A percentile compares a stretch with the other conserved stretches of the same genome.
These are phyloP conservation scores for Pemphigus obesinymphae DNA, from an alignment of 1,140 invertebrate genomes.

Conservation along the genomic window DNA sequence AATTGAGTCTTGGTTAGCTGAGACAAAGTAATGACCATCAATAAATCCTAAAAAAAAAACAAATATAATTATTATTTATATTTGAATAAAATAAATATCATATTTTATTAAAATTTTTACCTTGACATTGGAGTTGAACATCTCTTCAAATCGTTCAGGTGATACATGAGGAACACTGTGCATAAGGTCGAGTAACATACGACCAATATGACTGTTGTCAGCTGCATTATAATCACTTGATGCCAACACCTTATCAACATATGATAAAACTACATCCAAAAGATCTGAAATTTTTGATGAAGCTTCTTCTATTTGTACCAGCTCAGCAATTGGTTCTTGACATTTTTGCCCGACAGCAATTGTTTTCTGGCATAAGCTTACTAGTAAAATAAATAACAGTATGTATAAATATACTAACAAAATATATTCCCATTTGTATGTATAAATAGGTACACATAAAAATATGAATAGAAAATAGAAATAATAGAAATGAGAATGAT, in stretches of 20 bases:
- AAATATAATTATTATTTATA: not conserved
- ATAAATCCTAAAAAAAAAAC: conserved; percentile 64
- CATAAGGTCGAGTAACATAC: conserved; percentile 81
- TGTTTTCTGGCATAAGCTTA: conserved; percentile 74
- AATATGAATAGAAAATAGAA: no score
- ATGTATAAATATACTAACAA: no score
- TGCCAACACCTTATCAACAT: conserved; percentile 80
- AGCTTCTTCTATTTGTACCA: conserved; percentile 80
- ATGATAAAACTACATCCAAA: conserved; percentile 74
- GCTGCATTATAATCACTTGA: conserved; percentile 62
- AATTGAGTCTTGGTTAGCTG: conserved; percentile 95
- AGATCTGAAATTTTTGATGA: conserved; percentile 68
- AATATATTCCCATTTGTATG: no score
- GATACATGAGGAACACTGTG: conserved; percentile 86
- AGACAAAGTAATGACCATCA: conserved; percentile 93
- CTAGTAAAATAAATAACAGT: conserved; percentile 35
- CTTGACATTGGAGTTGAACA: conserved; percentile 94
- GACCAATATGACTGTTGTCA: conserved; percentile 58
- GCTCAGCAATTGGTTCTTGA: conserved; percentile 66
- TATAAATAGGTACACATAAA: no score
- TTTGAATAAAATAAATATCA: not conserved
- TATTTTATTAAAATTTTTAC: conserved; percentile 52
- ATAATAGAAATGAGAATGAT: no score
- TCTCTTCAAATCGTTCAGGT: conserved; percentile 84
- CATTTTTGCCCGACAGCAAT: conserved; percentile 49